These are phyloP conservation scores for Syngnathus typhle DNA, from an alignment of 2,113 vertebrate species.

Conservation along the genomic window DNA sequence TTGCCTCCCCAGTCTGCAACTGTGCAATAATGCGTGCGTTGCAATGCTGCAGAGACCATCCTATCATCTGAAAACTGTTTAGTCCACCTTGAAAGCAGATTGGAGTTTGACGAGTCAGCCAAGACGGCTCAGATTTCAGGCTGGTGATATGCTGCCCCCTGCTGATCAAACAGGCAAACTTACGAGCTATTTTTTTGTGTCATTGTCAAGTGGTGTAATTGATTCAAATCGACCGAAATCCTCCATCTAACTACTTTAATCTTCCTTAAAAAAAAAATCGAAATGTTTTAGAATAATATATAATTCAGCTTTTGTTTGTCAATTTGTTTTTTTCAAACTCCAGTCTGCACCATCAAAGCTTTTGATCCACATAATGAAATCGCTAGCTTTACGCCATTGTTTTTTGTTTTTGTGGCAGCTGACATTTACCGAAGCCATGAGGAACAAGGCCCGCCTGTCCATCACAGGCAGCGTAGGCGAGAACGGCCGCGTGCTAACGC, in stretches of 20 bases:
- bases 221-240: too few species aligned
- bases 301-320: neutral
- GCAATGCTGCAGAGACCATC: neutral
- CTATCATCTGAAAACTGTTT: neutral
- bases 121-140: neutral
- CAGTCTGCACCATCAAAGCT: conserved; percentile 21
- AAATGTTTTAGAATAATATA: too few species aligned
- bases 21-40: conserved; percentile 26
- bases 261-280: too few species aligned
- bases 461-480: conserved; percentile 98
- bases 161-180: neutral
- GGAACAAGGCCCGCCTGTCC: conserved; percentile 98
- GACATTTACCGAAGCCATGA: conserved; percentile 99
- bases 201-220: too few species aligned
- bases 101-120: conserved; percentile 31
- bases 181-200: too few species aligned
- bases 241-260: too few species aligned
- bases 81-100: conserved; percentile 13
- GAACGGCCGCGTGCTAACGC: conserved; percentile 92
- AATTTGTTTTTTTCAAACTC: conserved; percentile 13
- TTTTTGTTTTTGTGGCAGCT: conserved; percentile 67
- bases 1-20: conserved; percentile 33
- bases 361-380: neutral
- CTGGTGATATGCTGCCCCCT: neutral
- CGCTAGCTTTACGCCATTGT: neutral